Base-by-base conservation (phyloP, 2,113 vertebrate genomes). In the Cyphomyrus discorhynchus region DNA sequence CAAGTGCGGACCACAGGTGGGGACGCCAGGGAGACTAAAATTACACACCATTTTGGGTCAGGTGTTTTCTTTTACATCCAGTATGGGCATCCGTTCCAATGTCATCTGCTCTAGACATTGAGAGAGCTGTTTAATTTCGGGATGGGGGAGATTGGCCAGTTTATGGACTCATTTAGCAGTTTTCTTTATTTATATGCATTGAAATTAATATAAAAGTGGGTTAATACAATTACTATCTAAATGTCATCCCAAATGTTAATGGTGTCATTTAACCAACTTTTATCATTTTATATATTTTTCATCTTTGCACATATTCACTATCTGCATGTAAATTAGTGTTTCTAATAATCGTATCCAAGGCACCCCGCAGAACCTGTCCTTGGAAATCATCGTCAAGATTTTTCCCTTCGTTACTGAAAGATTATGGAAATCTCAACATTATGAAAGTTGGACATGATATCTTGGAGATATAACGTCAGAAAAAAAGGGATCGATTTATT, bases 1-100 rank as follows among this genome's bases (percentile, higher is more conserved):
- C 88, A 70, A 52, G 49, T 89, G 56, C 87, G 88, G 49, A 58
- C 85, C 53, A 90, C 80, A 90, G 91, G 91, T 90, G 90, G 90
- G 85, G 90, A 89, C 87, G 9, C 46, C 56, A 91, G 49, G 74
- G 88, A 70, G 91, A 92, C 56, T 91, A 86, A 90, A 90, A 92
- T 92, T 91, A 91, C 88, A 88, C 89, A 88, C 89, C 83, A 89
- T 92, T 88, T 90, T 87, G 88, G 90, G 91, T 94, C 92, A 94
- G 92, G 92, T 92, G 88, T 91, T 93, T 89, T 90, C 46, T 90
- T 91, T 92, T 74, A 91, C 91, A 88, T 84, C 85, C 85, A 86
- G 62, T 91, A 89, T 86, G 86, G 88, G n/a, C 49, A 89, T 49
- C 89, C 13, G 21, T 15, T 91, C 92, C 91, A 93, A 92, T 90